Evolutionary conservation across 2,113 vertebrate genomes (phyloP).

Genomic region (Cebus imitator): DNA sequence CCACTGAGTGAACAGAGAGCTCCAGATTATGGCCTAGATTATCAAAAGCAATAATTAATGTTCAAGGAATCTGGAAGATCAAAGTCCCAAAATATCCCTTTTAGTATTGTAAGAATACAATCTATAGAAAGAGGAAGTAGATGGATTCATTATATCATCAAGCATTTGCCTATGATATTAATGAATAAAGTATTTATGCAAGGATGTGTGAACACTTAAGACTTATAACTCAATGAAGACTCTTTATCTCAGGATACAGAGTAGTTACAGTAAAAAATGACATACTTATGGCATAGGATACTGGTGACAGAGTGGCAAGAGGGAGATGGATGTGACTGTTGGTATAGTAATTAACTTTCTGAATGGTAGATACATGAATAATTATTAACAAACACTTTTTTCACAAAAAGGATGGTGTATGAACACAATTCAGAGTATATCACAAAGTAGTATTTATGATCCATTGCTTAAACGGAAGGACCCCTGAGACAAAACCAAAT

Average conservation of each 20-base stretch:
- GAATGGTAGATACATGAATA: background rate
- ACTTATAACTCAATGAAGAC: background rate
- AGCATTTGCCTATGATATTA: background rate
- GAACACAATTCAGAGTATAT: background rate
- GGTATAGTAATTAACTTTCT: constrained; percentile 19
- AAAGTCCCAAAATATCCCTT: background rate
- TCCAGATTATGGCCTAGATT: background rate
- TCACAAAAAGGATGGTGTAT: background rate
- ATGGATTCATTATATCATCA: background rate
- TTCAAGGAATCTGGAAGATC: background rate
- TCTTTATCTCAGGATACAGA: background rate
- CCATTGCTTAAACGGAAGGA: background rate
- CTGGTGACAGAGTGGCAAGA: background rate
- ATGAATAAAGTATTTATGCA: background rate
- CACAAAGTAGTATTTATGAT: background rate
- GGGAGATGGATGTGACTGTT: background rate
- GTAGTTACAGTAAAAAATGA: background rate
- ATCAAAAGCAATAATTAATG: constrained; percentile 35
- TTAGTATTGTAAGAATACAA: constrained; percentile 11
- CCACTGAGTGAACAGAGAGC: background rate
- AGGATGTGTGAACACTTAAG: background rate
- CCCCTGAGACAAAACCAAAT: background rate
- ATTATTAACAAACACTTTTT: background rate
- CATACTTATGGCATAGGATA: background rate
- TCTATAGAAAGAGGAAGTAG: background rate